Conservation (phyloP, 1,140 invertebrate species). For the Protaetia brevitarsis region DNA sequence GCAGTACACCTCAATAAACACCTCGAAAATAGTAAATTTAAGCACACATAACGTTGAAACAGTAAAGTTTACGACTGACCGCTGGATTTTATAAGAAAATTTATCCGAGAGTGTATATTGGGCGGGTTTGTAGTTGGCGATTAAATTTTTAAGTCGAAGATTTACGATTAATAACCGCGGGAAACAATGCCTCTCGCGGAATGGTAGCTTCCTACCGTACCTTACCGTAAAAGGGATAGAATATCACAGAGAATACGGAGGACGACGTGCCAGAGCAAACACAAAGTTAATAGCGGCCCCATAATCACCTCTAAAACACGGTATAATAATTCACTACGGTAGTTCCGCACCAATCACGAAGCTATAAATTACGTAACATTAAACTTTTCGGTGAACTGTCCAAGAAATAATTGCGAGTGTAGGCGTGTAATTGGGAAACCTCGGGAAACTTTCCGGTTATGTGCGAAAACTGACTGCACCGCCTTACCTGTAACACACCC, state of each 20-base stretch:
- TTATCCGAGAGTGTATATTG: not conserved
- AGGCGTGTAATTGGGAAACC: slow-evolving; percentile 38
- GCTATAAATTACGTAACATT: slow-evolving; percentile 41
- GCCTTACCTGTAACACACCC: not conserved
- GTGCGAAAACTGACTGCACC: not conserved
- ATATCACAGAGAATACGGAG: not conserved
- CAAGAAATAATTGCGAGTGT: slow-evolving; percentile 40
- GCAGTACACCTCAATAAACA: no score
- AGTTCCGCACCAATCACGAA: slow-evolving; percentile 33
- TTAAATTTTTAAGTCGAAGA: not conserved
- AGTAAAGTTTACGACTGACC: not conserved
- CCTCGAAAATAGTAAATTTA: not conserved
- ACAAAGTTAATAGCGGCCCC: slow-evolving; percentile 34
- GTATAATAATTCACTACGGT: slow-evolving; percentile 34
- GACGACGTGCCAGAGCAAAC: slow-evolving; percentile 23
- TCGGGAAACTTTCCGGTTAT: slow-evolving; percentile 25
- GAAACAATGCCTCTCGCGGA: not conserved
- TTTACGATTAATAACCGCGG: slow-evolving; percentile 4
- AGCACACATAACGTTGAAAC: not conserved
- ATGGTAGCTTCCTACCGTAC: not conserved
- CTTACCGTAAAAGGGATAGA: not conserved
- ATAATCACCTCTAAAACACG: slow-evolving; percentile 37
- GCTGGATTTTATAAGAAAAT: not conserved
- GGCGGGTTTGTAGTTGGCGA: not conserved
- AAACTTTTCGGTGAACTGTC: slow-evolving; percentile 40